phyloP scores from a whole-genome alignment of 37 sponge, comb jelly and placozoan genomes.

The Chondrosia reniformis region DNA sequence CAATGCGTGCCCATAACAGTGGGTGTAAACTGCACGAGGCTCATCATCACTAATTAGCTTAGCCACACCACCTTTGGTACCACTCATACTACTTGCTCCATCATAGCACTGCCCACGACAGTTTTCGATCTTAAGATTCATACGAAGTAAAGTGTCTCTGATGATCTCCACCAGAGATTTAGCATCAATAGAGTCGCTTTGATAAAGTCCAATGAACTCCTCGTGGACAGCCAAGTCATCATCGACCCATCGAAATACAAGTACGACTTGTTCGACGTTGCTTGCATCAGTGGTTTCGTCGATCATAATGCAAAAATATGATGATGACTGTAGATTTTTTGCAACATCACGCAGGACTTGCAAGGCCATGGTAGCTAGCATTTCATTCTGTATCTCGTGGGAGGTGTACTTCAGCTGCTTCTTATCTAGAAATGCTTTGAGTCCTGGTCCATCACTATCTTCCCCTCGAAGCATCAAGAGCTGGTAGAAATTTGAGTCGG shows the following conservation, averaged over 20 bases:
- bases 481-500: constrained; percentile 33
- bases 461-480: constrained; percentile 13
- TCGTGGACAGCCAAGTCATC: constrained; percentile 14
- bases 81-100: constrained; percentile 48
- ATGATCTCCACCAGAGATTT: constrained; percentile 26
- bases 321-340: neutral
- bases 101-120: constrained; percentile 61
- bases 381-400: constrained; percentile 49
- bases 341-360: constrained; percentile 28
- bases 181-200: constrained; percentile 22
- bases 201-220: constrained; percentile 28
- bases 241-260: constrained; percentile 31
- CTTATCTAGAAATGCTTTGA: constrained; percentile 18
- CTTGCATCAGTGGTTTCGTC: constrained; percentile 30
- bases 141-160: constrained; percentile 27
- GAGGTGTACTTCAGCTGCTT: constrained; percentile 33
- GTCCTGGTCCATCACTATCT: neutral
- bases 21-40: constrained; percentile 27
- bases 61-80: constrained; percentile 38
- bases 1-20: constrained; percentile 1
- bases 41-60: constrained; percentile 2
- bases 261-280: constrained; percentile 20
- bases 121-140: constrained; percentile 21
- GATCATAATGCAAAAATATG: constrained; percentile 38
- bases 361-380: constrained; percentile 29